phyloP scores from a whole-genome alignment of 2,797 vertebrate species.

The Malurus splendens region DNA sequence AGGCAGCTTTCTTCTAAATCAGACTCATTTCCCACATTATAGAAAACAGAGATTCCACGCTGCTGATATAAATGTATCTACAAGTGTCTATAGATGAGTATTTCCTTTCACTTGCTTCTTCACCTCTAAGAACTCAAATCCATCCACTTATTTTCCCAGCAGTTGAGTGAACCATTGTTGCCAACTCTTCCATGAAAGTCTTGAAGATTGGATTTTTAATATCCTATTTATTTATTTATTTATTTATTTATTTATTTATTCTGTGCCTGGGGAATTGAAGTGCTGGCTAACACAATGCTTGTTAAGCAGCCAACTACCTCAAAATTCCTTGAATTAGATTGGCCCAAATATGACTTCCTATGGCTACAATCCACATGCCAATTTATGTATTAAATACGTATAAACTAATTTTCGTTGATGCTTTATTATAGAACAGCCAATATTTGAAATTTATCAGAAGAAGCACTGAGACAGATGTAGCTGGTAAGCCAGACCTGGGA shows the following conservation, averaged over 20 bases:
- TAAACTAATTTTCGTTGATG: not conserved
- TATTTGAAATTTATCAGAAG: not conserved
- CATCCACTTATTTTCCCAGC: not conserved
- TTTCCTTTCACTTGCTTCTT: not conserved
- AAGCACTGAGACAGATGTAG: not conserved
- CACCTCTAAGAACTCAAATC: not conserved
- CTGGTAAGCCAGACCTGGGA: not conserved
- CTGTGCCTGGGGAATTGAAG: not conserved
- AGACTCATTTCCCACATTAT: not conserved
- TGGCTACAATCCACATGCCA: not conserved
- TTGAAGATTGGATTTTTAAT: not conserved
- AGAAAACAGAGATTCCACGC: not conserved
- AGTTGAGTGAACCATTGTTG: not conserved
- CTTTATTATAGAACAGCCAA: not conserved
- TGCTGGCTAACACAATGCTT: not conserved
- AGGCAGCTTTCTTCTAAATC: not conserved
- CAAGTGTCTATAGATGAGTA: not conserved
- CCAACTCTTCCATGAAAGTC: not conserved
- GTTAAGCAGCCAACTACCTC: not conserved
- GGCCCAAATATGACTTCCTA: not conserved
- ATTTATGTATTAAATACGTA: not conserved
- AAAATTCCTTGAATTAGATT: not conserved
- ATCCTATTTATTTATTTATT: not conserved
- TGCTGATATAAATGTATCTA: not conserved
- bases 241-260: not conserved